Conservation (phyloP, 2,888 invertebrate species). For the Nemurella pictetii region DNA sequence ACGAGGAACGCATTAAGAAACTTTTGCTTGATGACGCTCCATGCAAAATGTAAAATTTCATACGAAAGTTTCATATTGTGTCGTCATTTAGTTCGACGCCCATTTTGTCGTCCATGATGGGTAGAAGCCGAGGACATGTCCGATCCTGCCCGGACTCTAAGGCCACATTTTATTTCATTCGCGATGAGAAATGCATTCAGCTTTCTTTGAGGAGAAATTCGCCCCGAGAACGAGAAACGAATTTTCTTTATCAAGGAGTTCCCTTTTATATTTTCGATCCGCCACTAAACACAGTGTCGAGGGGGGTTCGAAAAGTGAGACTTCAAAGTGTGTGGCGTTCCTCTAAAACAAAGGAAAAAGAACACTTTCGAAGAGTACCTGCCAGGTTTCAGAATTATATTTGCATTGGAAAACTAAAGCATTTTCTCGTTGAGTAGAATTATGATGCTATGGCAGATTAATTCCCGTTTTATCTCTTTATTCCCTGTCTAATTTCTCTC, state of each 20-base stretch:
- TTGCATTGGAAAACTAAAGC: background rate
- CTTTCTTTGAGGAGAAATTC: background rate
- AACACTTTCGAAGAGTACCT: background rate
- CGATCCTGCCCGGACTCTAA: background rate
- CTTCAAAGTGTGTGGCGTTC: background rate
- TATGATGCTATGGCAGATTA: background rate
- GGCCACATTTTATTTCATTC: too few species aligned
- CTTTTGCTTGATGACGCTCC: background rate
- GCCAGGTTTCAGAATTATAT: background rate
- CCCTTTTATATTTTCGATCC: background rate
- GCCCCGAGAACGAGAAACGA: background rate
- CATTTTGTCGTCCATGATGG: too few species aligned
- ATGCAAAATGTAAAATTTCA: background rate
- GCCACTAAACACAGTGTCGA: background rate
- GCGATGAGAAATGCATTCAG: background rate
- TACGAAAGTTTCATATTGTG: background rate
- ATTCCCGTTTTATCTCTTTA: background rate
- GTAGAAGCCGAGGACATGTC: too few species aligned
- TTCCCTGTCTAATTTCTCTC: background rate
- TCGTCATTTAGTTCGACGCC: too few species aligned
- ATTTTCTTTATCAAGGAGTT: background rate
- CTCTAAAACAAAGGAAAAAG: background rate
- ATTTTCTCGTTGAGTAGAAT: background rate
- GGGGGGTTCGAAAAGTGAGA: background rate
- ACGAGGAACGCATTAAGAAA: background rate